Conservation (phyloP, 2,113 vertebrate genomes). For the Spea bombifrons region DNA sequence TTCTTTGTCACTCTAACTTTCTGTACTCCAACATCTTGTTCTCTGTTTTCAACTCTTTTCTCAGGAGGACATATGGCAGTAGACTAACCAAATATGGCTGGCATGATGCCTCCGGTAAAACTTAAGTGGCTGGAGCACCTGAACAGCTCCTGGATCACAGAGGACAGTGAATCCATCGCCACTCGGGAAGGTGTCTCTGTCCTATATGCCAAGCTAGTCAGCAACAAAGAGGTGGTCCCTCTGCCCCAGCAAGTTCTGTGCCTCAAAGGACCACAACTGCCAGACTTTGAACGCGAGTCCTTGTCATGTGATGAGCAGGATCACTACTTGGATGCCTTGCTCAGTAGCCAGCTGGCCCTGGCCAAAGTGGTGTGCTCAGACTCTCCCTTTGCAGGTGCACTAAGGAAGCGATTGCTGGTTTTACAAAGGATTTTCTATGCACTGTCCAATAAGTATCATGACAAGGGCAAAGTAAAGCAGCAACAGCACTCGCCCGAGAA, state of each 20-base stretch:
- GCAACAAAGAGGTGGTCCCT: slow-evolving; percentile 93
- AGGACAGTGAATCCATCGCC: slow-evolving; percentile 96
- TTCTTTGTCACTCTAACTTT: too few species aligned
- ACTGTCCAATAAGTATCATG: slow-evolving; percentile 96
- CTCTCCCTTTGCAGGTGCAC: slow-evolving; percentile 90
- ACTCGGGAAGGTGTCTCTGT: slow-evolving; percentile 90
- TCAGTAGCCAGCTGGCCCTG: slow-evolving; percentile 93
- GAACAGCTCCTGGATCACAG: slow-evolving; percentile 97
- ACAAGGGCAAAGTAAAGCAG: slow-evolving; percentile 94
- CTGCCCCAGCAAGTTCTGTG: slow-evolving; percentile 95
- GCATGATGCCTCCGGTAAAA: slow-evolving; percentile 95
- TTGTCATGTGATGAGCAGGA: slow-evolving; percentile 96
- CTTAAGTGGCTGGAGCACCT: slow-evolving; percentile 98
- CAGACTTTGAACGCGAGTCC: slow-evolving; percentile 95
- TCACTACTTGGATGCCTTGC: slow-evolving; percentile 95
- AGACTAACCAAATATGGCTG: slow-evolving; percentile 85
- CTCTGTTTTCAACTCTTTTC: slow-evolving; percentile 27
- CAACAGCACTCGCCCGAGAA: slow-evolving; percentile 92
- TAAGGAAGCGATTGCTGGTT: slow-evolving; percentile 89
- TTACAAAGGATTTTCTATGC: slow-evolving; percentile 95
- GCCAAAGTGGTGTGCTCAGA: slow-evolving; percentile 98
- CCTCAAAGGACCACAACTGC: slow-evolving; percentile 95
- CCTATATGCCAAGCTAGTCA: slow-evolving; percentile 86
- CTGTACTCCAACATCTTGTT: not conserved
- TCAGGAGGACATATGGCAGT: slow-evolving; percentile 82